Conservation (phyloP, 2,113 vertebrate genomes). For the Pungitius pungitius region DNA sequence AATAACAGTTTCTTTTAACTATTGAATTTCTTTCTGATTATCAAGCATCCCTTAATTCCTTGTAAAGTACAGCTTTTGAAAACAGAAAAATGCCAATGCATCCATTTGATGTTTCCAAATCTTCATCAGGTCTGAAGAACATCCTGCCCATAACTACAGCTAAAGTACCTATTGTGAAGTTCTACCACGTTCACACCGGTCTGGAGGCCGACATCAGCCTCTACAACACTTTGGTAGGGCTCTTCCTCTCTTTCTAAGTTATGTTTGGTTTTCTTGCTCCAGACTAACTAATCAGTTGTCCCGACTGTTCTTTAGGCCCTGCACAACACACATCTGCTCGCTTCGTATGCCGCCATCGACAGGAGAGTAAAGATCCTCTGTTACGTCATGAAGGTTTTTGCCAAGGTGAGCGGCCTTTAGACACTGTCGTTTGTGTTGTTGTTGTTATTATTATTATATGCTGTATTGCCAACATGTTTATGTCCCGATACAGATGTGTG, state of each 20-base stretch:
- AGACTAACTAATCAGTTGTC: background rate
- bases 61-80: background rate
- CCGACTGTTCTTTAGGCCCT: conserved; percentile 81
- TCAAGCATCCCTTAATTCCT: background rate
- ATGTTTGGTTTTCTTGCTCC: background rate
- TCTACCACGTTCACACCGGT: conserved; percentile 90
- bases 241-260: background rate
- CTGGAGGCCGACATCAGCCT: conserved; percentile 96
- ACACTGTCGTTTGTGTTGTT: background rate
- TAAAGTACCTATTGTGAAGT: conserved; percentile 96
- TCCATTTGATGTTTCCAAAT: background rate
- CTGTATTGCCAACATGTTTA: background rate
- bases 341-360: conserved; percentile 90
- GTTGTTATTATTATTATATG: background rate
- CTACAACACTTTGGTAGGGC: conserved; percentile 92
- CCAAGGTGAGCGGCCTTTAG: conserved; percentile 81
- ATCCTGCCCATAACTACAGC: conserved; percentile 95
- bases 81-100: background rate
- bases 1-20: background rate
- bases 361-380: conserved; percentile 90
- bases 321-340: conserved; percentile 91
- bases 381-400: conserved; percentile 96
- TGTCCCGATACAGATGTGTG: conserved; percentile 84
- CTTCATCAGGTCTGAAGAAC: conserved; percentile 85
- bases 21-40: background rate